These are phyloP conservation scores for Pseudomyrmex cubaensis DNA, from an alignment of 1,140 invertebrate genomes.

Conservation along the genomic window DNA sequence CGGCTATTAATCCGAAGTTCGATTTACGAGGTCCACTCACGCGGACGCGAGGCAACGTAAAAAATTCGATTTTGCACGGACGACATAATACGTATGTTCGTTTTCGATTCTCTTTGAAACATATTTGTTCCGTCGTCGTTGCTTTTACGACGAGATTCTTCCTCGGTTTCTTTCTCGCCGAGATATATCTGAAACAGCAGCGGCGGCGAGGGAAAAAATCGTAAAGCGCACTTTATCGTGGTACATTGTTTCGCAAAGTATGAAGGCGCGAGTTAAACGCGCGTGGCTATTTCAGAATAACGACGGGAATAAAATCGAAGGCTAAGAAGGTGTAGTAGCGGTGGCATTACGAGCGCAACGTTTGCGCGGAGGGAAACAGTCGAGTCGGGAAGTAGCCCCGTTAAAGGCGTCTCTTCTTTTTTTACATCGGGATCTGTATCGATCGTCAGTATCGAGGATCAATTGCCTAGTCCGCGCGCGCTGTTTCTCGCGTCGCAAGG, in stretches of 20 bases:
- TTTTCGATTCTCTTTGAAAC: constrained; percentile 16
- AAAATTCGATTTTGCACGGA: constrained; percentile 15
- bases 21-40: constrained; percentile 32
- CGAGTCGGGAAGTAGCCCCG: not conserved
- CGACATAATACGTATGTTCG: not conserved
- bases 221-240: constrained; percentile 27
- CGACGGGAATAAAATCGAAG: constrained; percentile 21
- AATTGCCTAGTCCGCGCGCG: constrained; percentile 2
- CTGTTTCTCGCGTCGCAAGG: not conserved
- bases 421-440: not conserved
- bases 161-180: not conserved
- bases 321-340: not conserved
- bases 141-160: not conserved
- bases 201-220: not conserved
- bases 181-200: not conserved
- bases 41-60: constrained; percentile 43
- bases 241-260: constrained; percentile 39
- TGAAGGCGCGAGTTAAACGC: constrained; percentile 31
- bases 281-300: constrained; percentile 35
- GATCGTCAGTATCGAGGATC: not conserved
- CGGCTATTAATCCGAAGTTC: constrained; percentile 49
- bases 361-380: not conserved
- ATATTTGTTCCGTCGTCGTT: constrained; percentile 1
- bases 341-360: constrained; percentile 12
- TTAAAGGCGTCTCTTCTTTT: not conserved